phyloP scores from a whole-genome alignment of 1,140 invertebrate species.

The Cecropterus lyciades region DNA sequence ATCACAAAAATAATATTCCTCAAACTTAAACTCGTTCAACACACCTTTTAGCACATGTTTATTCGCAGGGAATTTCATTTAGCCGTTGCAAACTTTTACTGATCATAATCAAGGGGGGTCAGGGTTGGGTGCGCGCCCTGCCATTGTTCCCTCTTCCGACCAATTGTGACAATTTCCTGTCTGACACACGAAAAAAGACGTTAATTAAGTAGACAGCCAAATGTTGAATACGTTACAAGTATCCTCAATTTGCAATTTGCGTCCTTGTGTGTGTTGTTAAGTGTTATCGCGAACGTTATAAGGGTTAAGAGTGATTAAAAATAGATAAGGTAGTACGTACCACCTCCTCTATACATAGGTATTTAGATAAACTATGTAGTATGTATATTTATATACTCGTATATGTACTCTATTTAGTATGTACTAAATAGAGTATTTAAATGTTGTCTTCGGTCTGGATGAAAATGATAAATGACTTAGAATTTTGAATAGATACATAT shows the following conservation, averaged over 20 bases:
- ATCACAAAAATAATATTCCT: no score
- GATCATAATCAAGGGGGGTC: constrained; percentile 39
- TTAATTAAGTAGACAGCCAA: constrained; percentile 22
- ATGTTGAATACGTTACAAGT: neutral
- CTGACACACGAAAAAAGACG: constrained; percentile 35
- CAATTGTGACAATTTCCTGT: constrained; percentile 45
- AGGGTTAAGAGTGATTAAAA: neutral
- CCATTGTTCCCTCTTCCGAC: constrained; percentile 40
- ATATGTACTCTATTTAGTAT: no score
- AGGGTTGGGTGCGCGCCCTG: constrained; percentile 44
- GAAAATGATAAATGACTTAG: no score
- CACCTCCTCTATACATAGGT: no score
- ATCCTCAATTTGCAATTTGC: neutral
- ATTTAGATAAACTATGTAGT: no score
- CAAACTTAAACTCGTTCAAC: neutral
- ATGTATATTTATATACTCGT: no score
- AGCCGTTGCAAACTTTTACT: constrained; percentile 14
- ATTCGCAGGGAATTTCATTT: constrained; percentile 1
- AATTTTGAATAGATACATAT: no score
- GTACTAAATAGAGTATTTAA: no score
- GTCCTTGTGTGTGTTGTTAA: neutral
- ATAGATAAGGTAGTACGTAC: no score
- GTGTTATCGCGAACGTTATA: neutral
- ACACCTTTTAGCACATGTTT: constrained; percentile 1
- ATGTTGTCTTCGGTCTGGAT: no score